Percentiles rank a stretch among this genome's conserved stretches.
These are phyloP conservation scores for Pseudococcus longispinus DNA, from an alignment of 2,888 invertebrate genomes.

Conservation along the genomic window DNA sequence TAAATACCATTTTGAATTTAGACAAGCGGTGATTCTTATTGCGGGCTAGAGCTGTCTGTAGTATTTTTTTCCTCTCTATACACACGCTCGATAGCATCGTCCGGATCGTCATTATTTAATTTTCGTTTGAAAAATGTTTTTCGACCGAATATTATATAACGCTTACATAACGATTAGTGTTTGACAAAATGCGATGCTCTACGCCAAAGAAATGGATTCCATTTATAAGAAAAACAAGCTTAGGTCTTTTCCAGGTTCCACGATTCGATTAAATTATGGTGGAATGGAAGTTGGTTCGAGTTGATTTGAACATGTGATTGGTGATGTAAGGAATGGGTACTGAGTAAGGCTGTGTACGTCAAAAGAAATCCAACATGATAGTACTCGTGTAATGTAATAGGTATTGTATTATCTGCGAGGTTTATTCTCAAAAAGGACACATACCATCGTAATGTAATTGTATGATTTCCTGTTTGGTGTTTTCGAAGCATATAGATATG, in stretches of 20 bases:
- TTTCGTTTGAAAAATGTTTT: conserved; percentile 23
- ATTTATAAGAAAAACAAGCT: conserved; percentile 7
- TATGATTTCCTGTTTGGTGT: not conserved
- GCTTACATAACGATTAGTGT: conserved; percentile 44
- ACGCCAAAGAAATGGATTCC: not conserved
- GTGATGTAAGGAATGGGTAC: not conserved
- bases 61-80: not conserved
- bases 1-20: conserved; percentile 56
- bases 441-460: not conserved
- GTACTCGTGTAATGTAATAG: not conserved
- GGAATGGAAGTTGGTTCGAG: not conserved
- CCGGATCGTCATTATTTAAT: conserved; percentile 18
- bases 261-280: not conserved
- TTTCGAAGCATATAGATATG: not conserved
- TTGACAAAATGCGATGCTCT: not conserved
- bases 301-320: no score
- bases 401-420: not conserved
- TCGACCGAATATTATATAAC: conserved; percentile 14
- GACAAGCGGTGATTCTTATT: conserved; percentile 2
- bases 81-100: not conserved
- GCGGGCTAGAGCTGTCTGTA: not conserved
- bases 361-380: not conserved
- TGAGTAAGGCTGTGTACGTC: not conserved
- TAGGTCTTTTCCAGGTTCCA: not conserved
- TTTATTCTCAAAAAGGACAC: not conserved